Evolutionary conservation across 2,113 vertebrate species (phyloP), one percentile per base, ranked within the genome.

Genomic region (Scytalopus superciliaris): DNA sequence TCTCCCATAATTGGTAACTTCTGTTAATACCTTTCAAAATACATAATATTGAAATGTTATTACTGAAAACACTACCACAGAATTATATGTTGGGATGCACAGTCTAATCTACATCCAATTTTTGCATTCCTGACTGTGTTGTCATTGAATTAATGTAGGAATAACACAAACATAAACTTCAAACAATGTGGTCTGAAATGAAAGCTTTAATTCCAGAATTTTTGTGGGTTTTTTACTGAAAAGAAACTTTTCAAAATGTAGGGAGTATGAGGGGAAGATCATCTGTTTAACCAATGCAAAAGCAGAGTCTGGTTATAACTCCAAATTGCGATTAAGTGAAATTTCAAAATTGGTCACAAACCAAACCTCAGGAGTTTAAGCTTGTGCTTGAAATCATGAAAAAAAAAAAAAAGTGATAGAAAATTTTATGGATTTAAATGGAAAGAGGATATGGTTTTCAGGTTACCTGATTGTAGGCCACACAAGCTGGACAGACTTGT

Each of bases 1-100:
- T 95, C 55, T 77, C 30, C 33, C 56, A 40, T 92, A 89, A 93
- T 96, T 92, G 90, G 80, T 69, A 84, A 40, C 60, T 81, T 24
- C 45, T 75, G 35, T 86, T 94, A 94, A 89, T 68, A 28, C 67
- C 45, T 76, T 94, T 89, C 27, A 68, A 55, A 89, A 47, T 60
- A 40, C 21, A 44, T 44, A 74, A 67, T 70, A 84, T 14, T 84
- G 68, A 90, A 93, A 75, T 24, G 3, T 44, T 81, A 25, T 67
- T 70, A 47, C n/a, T 45, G 39, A 77, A 90, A 93, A 78, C 37
- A 69, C 6, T 87, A 31, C 67, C 22, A 19, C 3, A 1, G 12
- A 31, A 45, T 31, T 15, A 81, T 57, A 81, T 9, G 37, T 49
- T 37, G 22, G 49, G 37, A 66, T 67, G 45, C 22, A 70, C 45